Evolutionary conservation across 1,140 invertebrate species (phyloP).

Genomic region (Bombus polaris): DNA sequence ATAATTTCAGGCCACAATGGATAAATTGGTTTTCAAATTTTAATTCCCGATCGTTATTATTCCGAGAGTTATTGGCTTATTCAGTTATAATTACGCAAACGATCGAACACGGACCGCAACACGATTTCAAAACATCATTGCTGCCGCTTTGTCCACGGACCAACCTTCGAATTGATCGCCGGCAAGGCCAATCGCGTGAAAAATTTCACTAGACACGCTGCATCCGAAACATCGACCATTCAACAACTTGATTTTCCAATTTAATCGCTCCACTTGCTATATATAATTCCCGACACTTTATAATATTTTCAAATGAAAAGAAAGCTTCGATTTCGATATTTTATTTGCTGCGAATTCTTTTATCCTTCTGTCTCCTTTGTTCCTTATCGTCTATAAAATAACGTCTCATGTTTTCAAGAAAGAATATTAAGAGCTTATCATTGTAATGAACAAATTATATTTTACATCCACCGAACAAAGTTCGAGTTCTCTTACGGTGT

Average conservation of each 20-base stretch:
- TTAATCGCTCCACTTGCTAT: not conserved
- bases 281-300: not conserved
- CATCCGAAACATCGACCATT: not conserved
- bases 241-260: not conserved
- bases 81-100: constrained; percentile 53
- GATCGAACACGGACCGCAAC: constrained; percentile 35
- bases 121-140: constrained; percentile 41
- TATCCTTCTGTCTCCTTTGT: not conserved
- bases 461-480: not conserved
- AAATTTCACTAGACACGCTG: not conserved
- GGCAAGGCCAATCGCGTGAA: constrained; percentile 8
- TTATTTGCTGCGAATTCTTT: not conserved
- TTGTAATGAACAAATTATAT: too few species aligned
- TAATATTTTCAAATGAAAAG: not conserved
- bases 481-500: too few species aligned
- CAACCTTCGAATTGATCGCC: not conserved
- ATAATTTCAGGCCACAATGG: constrained; percentile 60
- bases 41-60: constrained; percentile 62
- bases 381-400: too few species aligned
- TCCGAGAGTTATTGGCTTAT: constrained; percentile 51
- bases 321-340: not conserved
- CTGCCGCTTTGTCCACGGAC: not conserved
- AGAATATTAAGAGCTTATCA: not conserved
- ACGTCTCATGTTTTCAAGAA: not conserved
- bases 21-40: constrained; percentile 66